These are phyloP conservation scores for Anomalospiza imberbis DNA, from an alignment of 2,797 vertebrate species.

Conservation along the genomic window DNA sequence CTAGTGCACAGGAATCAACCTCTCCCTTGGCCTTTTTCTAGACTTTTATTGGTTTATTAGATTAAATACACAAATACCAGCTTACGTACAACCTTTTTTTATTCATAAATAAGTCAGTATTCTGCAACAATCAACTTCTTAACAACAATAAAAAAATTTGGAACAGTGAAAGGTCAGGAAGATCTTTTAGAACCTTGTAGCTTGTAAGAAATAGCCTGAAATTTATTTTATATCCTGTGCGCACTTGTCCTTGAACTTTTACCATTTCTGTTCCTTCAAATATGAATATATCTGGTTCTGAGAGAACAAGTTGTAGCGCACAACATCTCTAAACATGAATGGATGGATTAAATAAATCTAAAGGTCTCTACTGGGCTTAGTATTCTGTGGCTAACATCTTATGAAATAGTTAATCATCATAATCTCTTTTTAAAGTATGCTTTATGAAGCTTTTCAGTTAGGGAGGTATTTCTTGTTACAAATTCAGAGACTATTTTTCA, in stretches of 20 bases:
- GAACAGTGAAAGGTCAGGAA: neutral
- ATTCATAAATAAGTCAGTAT: neutral
- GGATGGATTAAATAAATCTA: neutral
- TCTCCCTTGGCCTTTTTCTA: neutral
- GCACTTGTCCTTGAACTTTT: neutral
- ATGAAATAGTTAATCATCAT: neutral
- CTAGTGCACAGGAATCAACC: neutral
- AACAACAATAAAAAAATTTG: neutral
- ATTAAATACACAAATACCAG: neutral
- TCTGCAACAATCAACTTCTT: neutral
- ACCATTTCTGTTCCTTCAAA: neutral
- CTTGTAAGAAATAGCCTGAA: neutral
- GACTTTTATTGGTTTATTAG: neutral
- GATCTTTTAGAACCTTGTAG: neutral
- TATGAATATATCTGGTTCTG: neutral
- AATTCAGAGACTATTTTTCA: conserved; percentile 54
- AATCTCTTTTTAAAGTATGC: neutral
- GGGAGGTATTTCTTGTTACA: conserved; percentile 2
- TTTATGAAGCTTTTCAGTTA: neutral
- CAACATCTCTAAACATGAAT: neutral
- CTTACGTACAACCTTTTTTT: neutral
- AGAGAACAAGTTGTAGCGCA: neutral
- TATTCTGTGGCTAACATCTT: neutral
- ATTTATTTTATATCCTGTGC: neutral
- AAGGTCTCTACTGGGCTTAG: neutral